Conservation (phyloP, 2,888 invertebrate species). For the Uloborus plumipes region DNA sequence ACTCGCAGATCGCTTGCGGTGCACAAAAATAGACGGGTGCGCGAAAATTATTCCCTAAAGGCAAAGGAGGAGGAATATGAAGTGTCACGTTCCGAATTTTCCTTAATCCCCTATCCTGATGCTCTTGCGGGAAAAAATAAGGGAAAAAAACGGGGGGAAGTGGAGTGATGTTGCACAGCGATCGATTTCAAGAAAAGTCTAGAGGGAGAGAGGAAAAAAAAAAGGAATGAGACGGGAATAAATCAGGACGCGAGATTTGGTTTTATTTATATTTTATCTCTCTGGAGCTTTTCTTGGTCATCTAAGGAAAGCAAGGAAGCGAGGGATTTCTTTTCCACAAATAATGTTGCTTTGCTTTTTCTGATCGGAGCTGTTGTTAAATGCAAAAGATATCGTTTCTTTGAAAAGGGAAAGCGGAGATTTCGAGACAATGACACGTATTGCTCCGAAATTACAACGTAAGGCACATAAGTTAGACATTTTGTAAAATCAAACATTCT, state of each 20-base stretch:
- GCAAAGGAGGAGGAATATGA: conserved; percentile 46
- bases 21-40: conserved; percentile 5
- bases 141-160: conserved; percentile 1
- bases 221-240: conserved; percentile 36
- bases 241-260: conserved; percentile 52
- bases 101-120: conserved; percentile 59
- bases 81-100: conserved; percentile 63
- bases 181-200: conserved; percentile 23
- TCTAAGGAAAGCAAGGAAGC: neutral
- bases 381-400: no score
- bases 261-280: conserved; percentile 39
- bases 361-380: no score
- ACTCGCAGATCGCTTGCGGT: conserved; percentile 1
- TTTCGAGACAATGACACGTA: no score
- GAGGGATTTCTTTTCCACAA: conserved; percentile 21
- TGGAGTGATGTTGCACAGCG: neutral
- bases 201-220: neutral
- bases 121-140: conserved; percentile 33
- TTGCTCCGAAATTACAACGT: no score
- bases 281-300: conserved; percentile 1
- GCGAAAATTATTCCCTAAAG: conserved; percentile 59
- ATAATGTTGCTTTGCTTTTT: no score
- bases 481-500: no score
- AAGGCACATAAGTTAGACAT: no score
- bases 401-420: no score